Conservation (phyloP, 2,797 vertebrate species). For the Anabas testudineus region DNA sequence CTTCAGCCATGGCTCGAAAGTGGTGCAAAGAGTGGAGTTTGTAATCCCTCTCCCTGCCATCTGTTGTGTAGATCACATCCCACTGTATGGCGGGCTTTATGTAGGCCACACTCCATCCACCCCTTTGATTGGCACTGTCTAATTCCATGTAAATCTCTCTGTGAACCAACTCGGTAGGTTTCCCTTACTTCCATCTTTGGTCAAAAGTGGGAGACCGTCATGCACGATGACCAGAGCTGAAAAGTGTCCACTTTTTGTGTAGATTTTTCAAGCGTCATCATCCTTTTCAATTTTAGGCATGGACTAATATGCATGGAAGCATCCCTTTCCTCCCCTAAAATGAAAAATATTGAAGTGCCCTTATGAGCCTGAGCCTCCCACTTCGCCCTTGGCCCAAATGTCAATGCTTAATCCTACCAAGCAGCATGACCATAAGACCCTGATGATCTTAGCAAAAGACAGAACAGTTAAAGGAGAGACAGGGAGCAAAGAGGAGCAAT, state of each 20-base stretch:
- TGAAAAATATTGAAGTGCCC: constrained; percentile 24
- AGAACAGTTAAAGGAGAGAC: constrained; percentile 18
- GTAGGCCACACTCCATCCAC: constrained; percentile 64
- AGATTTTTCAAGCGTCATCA: neutral
- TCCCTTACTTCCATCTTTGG: constrained; percentile 56
- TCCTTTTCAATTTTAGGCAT: constrained; percentile 1
- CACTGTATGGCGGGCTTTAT: constrained; percentile 71
- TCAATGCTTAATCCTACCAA: constrained; percentile 54
- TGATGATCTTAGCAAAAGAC: constrained; percentile 56
- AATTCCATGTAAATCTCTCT: constrained; percentile 71
- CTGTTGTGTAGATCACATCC: constrained; percentile 70
- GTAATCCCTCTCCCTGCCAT: constrained; percentile 77
- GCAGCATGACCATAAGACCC: constrained; percentile 31
- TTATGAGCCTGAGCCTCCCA: constrained; percentile 28
- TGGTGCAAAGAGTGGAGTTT: constrained; percentile 49
- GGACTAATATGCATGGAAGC: constrained; percentile 24
- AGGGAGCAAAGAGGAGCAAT: constrained; percentile 7
- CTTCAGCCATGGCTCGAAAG: constrained; percentile 62
- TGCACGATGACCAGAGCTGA: neutral
- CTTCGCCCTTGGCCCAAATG: constrained; percentile 49
- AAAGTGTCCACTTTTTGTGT: neutral
- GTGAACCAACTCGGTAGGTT: constrained; percentile 40
- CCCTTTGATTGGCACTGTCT: constrained; percentile 53
- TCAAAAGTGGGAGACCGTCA: constrained; percentile 22
- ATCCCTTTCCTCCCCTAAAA: constrained; percentile 3